Evolutionary conservation across 2,113 vertebrate species (phyloP), one percentile per base, ranked within the genome.

Genomic region (Leptocoma aspasia): DNA sequence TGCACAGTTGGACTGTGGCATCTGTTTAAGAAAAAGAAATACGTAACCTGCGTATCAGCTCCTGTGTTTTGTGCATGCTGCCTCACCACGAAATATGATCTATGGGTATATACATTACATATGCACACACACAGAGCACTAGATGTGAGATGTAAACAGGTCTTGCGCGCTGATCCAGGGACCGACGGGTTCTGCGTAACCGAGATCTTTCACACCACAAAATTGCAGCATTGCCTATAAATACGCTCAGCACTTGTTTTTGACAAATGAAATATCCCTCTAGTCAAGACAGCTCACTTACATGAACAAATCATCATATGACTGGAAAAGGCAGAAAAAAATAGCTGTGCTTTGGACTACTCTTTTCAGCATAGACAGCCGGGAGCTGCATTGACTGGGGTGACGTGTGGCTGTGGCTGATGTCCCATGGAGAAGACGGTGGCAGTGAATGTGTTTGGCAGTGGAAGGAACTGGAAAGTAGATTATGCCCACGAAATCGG

Each of bases 301-400:
- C 64, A 70, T 16, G 61, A 83, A 82, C 89, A 70, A 91, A 89
- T 79, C 76, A 49, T 86, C 93, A 84, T 57, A 83, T 86, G 90
- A 93, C 91, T 87, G 61, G 76, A 71, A 88, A 92, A 73, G 44
- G 31, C 4, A 14, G 42, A 37, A 72, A 82, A 68, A 65, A 77
- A 49, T 11, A 77, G 45, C 82, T 13, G 44, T 28, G 79, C 52
- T 91, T 60, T 72, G 69, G 65, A 60, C 45, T 61, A 6, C 41
- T 52, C 45, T 33, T 81, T 69, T 28, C 65, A 44, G 59, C 31
- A n/a, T 0, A 33, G 23, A 0, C 18, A 63, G 63, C 45, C 77
- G 47, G 45, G 70, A 80, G 35, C 47, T 33, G 64, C 2, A 10
- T 1, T 11, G 68, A 37, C 56, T 6, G 50, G 80, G 47, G 76